Conservation (phyloP, 2,797 vertebrate species). For the Sternarchorhynchus goeldii region DNA sequence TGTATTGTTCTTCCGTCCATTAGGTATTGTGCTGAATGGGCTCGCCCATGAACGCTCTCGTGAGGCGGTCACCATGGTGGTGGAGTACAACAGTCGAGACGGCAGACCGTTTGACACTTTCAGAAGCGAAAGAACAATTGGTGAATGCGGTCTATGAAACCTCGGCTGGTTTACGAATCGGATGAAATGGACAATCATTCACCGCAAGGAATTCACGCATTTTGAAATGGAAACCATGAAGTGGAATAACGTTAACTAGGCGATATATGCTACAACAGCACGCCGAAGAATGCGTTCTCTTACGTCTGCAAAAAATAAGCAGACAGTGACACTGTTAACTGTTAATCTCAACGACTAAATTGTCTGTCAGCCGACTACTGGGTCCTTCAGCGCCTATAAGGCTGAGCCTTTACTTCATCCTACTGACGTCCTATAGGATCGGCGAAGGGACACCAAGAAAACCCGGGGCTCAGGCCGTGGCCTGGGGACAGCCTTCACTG, state of each 20-base stretch:
- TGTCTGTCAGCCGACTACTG: constrained; percentile 8
- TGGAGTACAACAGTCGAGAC: constrained; percentile 73
- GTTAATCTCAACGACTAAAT: constrained; percentile 30
- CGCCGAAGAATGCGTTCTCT: constrained; percentile 64
- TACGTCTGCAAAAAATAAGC: constrained; percentile 57
- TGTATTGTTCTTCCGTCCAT: constrained; percentile 37
- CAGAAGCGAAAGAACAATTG: constrained; percentile 51
- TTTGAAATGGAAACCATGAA: constrained; percentile 54
- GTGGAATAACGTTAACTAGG: constrained; percentile 40
- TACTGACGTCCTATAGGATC: constrained; percentile 50
- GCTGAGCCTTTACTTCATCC: constrained; percentile 34
- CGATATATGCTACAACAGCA: constrained; percentile 65
- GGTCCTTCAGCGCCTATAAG: constrained; percentile 38
- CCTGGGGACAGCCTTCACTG: constrained; percentile 66
- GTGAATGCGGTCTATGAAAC: constrained; percentile 38
- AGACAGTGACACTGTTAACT: constrained; percentile 38
- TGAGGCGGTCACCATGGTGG: constrained; percentile 82
- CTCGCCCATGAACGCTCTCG: constrained; percentile 74
- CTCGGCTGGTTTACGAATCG: constrained; percentile 25
- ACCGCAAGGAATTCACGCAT: constrained; percentile 54
- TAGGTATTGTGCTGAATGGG: constrained; percentile 63
- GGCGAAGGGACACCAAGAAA: constrained; percentile 58
- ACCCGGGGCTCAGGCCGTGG: constrained; percentile 72
- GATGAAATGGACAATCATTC: constrained; percentile 58
- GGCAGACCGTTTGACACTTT: constrained; percentile 62